Evolutionary conservation across 2,888 invertebrate genomes (phyloP), one percentile per base, ranked within the genome.

Genomic region (Tanypteryx hageni): DNA sequence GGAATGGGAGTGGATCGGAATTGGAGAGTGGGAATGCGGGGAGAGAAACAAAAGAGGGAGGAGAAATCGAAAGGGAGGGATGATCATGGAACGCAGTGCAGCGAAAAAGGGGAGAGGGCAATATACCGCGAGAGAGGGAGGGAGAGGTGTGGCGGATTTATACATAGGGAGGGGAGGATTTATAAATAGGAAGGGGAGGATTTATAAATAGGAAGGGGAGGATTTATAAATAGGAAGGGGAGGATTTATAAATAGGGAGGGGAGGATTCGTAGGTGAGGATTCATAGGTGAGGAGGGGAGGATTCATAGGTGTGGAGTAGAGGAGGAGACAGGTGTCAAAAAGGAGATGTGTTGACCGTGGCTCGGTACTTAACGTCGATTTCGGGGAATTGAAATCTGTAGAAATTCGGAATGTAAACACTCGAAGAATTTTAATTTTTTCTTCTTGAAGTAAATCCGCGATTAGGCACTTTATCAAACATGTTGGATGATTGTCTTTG

Each of bases 351-450:
- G 68, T 18, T 68, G 68, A n/a, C 68, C 68, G 64, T 7, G 64
- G 64, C 14, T 64, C 64, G 8, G n/a, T n/a, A 18, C 18, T 44
- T 44, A 44, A 44, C 5, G 4, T 76, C 27, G 22, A 22, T 76
- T 27, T 13, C 76, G 27, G 76, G 76, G 27, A 76, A 76, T 76
- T 76, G 76, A 18, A 76, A 27, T 76, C 76, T 76, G 76, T 22
- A 18, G 68, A 76, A 76, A 68, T 68, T 68, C 68, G 68, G 68
- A 68, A 22, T n/a, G 27, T 8, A 76, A 76, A 76, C 76, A 76
- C 76, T 76, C 76, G 11, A 13, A 22, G 76, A 76, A 76, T 76
- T 22, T 76, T 76, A 76, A 22, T 13, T 1, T 76, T 76, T 76
- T 76, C 27, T n/a, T 22, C 76, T 14, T 22, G 76, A 27, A 13